Conservation (phyloP, 2,113 vertebrate species). For the Semnornis frantzii region DNA sequence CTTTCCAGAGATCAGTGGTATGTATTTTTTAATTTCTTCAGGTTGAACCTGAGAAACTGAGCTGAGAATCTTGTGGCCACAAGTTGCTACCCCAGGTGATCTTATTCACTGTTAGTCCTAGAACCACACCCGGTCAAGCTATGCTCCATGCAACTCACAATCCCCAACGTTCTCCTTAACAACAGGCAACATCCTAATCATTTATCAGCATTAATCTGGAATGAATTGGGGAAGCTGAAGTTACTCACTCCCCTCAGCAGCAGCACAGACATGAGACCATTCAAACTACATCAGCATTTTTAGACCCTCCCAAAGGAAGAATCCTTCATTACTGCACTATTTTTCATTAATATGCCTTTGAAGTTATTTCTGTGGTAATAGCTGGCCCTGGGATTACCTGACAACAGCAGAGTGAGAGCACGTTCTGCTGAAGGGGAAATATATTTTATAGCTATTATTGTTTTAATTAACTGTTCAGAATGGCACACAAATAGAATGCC, state of each 20-base stretch:
- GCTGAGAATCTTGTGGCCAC: background rate
- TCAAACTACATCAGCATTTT: constrained; percentile 1
- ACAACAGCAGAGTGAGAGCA: background rate
- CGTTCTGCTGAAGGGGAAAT: constrained; percentile 46
- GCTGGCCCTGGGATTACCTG: constrained; percentile 31
- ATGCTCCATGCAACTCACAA: background rate
- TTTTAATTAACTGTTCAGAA: constrained; percentile 53
- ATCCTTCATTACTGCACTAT: background rate
- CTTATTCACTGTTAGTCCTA: background rate
- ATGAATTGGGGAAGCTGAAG: background rate
- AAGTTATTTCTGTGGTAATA: constrained; percentile 19
- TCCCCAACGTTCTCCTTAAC: background rate
- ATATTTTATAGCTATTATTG: constrained; percentile 55
- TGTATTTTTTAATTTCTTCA: background rate
- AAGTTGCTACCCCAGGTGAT: background rate
- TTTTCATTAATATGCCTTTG: constrained; percentile 17
- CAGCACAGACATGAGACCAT: background rate
- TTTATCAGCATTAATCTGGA: background rate
- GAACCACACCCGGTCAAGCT: background rate
- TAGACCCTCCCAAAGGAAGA: constrained; percentile 20
- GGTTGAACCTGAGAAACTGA: background rate
- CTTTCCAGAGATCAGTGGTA: background rate
- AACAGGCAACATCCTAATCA: background rate
- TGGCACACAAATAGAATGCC: constrained; percentile 44
- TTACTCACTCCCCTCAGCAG: background rate